Conservation (phyloP, 2,888 invertebrate species). For the Monopis laevigella region DNA sequence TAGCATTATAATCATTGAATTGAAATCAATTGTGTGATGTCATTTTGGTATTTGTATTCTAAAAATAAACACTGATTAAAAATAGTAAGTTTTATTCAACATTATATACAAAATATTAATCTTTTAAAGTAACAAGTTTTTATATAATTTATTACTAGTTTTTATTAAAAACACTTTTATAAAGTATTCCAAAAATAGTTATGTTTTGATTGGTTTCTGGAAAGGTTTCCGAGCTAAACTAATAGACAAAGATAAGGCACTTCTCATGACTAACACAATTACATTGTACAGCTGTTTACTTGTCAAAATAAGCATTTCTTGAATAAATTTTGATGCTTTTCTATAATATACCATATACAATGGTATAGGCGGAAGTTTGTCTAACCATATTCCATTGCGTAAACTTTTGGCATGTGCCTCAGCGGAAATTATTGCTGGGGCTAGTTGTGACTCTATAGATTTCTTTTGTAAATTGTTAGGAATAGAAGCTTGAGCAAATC, state of each 20-base stretch:
- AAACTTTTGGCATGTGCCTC: slow-evolving; percentile 45
- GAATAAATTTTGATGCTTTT: slow-evolving; percentile 34
- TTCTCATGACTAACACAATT: slow-evolving; percentile 31
- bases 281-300: slow-evolving; percentile 34
- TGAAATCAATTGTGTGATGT: too few relatives aligned
- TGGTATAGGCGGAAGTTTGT: slow-evolving; percentile 49
- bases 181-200: too few relatives aligned
- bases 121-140: too few relatives aligned
- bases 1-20: too few relatives aligned
- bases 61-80: too few relatives aligned
- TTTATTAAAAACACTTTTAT: too few relatives aligned
- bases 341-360: slow-evolving; percentile 45
- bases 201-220: slow-evolving; percentile 45
- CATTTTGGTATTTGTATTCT: too few relatives aligned
- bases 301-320: slow-evolving; percentile 28
- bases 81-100: too few relatives aligned
- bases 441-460: slow-evolving; percentile 45
- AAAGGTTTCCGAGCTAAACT: slow-evolving; percentile 37
- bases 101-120: too few relatives aligned
- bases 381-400: slow-evolving; percentile 56
- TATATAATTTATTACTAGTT: too few relatives aligned
- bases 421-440: slow-evolving; percentile 42
- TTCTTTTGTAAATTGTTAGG: slow-evolving; percentile 41
- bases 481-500: slow-evolving; percentile 49
- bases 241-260: slow-evolving; percentile 39